Evolutionary conservation across 1,140 invertebrate species (phyloP), one percentile per base, ranked within the genome.

Genomic region (Diabrotica undecimpunctata): DNA sequence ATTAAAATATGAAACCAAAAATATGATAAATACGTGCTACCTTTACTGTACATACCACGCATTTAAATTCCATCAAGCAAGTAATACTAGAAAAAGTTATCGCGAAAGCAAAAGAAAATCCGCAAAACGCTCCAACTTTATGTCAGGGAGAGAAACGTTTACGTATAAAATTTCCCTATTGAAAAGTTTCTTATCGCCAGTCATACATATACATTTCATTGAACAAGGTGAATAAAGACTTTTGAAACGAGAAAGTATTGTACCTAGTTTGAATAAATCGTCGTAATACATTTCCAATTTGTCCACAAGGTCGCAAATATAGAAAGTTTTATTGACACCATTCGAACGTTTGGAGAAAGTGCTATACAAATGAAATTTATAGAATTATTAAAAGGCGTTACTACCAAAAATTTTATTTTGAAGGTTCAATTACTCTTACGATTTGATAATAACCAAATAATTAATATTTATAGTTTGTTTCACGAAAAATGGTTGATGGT

Each of bases 141-240:
- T 46, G 41, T 46, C 41, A 25, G 25, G 41, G n/a, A 46, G 41
- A 10, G n/a, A n/a, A 46, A n/a, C 41, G 41, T 46, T 46, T 46
- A 6, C 41, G 41, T 46, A 46, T 46, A 6, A 46, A 46, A 46
- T 46, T 46, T 46, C 41, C 41, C 41, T n/a, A 46, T 46, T 46
- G 41, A n/a, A 46, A 46, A 46, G 41, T 46, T 46, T 46, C 41
- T 46, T 46, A 46, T 46, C 41, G 8, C 41, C 41, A 46, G 41
- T 46, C 41, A 46, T 46, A 46, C 41, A 46, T 46, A 46, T 46
- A 46, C 41, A 46, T 46, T 46, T 46, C 41, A 46, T 46, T 46
- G 41, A 46, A 46, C 41, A 46, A n/a, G 41, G 41, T 46, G 41
- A 46, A 46, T 46, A 46, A 46, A 46, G 41, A 46, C 41, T 46